Conservation (phyloP, 2,113 vertebrate species). For the Paradisaea rubra region DNA sequence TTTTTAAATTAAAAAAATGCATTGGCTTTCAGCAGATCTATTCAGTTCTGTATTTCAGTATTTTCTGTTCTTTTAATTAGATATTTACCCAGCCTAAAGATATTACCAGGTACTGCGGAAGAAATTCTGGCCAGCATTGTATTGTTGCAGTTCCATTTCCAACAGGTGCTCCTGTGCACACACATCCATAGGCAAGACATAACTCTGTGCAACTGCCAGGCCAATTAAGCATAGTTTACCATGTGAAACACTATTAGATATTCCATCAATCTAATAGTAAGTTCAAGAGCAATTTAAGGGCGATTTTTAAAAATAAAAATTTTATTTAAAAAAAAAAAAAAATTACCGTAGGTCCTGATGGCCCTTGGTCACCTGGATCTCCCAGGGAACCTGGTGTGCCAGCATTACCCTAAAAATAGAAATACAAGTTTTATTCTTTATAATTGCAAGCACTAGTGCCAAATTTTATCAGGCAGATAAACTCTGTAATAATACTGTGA, state of each 20-base stretch:
- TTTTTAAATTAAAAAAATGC: not conserved
- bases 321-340: too few species aligned
- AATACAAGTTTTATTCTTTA: not conserved
- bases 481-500: not conserved
- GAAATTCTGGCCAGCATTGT: not conserved
- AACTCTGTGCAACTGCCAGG: not conserved
- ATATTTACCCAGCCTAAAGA: not conserved
- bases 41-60: not conserved
- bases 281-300: not conserved
- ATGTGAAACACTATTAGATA: not conserved
- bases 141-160: not conserved
- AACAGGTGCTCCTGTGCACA: not conserved
- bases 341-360: slow-evolving; percentile 76
- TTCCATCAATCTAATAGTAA: not conserved
- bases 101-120: not conserved
- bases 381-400: slow-evolving; percentile 72
- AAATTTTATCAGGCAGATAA: not conserved
- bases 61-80: not conserved
- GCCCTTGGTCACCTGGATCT: slow-evolving; percentile 71
- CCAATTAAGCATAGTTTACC: not conserved
- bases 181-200: not conserved
- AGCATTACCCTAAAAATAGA: slow-evolving; percentile 75
- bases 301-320: not conserved
- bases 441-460: not conserved
- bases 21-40: not conserved